Conservation (phyloP, 2,888 invertebrate species). For the Encarsia formosa region DNA sequence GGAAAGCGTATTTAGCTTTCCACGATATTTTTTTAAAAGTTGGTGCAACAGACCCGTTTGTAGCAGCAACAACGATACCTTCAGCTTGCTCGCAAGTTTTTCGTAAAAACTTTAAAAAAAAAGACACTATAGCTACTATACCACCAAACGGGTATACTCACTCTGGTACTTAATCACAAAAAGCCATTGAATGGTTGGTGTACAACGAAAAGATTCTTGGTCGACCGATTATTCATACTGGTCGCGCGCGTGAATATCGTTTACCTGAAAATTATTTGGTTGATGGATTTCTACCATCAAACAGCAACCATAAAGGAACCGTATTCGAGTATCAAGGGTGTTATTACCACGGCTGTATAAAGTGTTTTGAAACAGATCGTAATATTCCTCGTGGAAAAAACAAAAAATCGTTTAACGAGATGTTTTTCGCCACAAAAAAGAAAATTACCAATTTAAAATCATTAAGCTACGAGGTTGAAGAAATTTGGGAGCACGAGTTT, state of each 20-base stretch:
- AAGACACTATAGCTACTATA: neutral
- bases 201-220: neutral
- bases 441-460: neutral
- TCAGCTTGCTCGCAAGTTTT: neutral
- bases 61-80: neutral
- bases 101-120: neutral
- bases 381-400: neutral
- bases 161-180: neutral
- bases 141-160: neutral
- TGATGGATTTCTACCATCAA: neutral
- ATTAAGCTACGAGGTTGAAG: neutral
- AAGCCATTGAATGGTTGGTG: slow-evolving; percentile 1
- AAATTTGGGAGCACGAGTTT: slow-evolving; percentile 25
- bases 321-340: slow-evolving; percentile 2
- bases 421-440: neutral
- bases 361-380: neutral
- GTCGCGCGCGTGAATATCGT: neutral
- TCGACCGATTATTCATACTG: neutral
- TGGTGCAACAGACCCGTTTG: neutral
- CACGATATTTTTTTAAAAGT: neutral
- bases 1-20: neutral
- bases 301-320: neutral
- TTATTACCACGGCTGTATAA: neutral
- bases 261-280: neutral
- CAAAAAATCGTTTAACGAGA: neutral